Evolutionary conservation across 2,113 vertebrate genomes (phyloP), one percentile per base, ranked within the genome.

Genomic region (Poeciliopsis prolifica): DNA sequence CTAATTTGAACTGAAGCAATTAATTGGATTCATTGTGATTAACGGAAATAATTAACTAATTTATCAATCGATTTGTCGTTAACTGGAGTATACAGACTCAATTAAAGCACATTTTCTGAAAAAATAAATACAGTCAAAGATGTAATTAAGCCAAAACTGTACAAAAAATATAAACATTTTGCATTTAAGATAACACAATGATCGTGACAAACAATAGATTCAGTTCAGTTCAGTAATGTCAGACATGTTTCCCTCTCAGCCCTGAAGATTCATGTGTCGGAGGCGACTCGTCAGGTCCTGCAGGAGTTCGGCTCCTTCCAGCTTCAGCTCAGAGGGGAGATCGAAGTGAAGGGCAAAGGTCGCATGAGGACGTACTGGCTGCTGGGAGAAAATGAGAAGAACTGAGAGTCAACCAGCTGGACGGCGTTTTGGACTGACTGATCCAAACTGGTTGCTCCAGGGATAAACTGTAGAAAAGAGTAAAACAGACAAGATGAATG

Each of bases 261-360:
- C n/a, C 87, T 97, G 78, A 96, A 92, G 93, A 97, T 98, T 76
- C 96, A 98, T 26, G 89, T 97, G 78, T 97, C 97, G 0, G 94
- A 95, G 17, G 95, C 95, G 10, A 97, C 96, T 13, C 91, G 91
- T 14, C 84, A 89, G 0, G 93, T 96, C 19, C 91, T 98, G 84
- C 93, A 95, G 76, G 96, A 97, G 71, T 95, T 96, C 2, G 89
- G 92, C 64, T 92, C 95, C 75, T 98, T 97, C 10, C 92, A 95
- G 75, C 88, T 97, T 85, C 93, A 96, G 86, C 93, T 95, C 60
- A 81, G 96, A 68, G 97, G 96, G 4, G 96, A 97, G 2, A 91
- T 97, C 19, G 95, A 98, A 89, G 94, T 98, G 94, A 98, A 97
- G 92, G 96, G 96, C 10, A 97, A 97, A 84, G 96, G 96, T n/a